phyloP scores from a whole-genome alignment of 2,888 invertebrate genomes.

The Neuroscelio doddi region DNA sequence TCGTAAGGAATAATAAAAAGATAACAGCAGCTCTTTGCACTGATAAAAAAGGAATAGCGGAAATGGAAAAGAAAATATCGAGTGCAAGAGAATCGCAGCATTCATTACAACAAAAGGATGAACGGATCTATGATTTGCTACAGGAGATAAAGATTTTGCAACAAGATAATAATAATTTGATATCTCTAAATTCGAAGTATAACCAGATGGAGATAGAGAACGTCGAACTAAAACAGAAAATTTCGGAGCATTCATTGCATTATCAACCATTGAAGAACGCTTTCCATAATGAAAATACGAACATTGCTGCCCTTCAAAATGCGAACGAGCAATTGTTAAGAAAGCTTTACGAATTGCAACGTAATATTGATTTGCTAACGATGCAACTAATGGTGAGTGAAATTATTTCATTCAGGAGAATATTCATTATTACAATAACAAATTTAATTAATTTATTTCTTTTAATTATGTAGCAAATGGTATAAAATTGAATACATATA shows the following conservation, averaged over 20 bases:
- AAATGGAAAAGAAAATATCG: conserved; percentile 57
- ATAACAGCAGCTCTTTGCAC: conserved; percentile 50
- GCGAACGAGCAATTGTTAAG: conserved; percentile 61
- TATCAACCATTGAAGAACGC: conserved; percentile 58
- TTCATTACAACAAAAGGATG: conserved; percentile 60
- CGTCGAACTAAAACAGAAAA: conserved; percentile 58
- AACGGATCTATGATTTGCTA: conserved; percentile 60
- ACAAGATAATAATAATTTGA: conserved; percentile 64
- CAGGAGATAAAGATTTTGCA: conserved; percentile 63
- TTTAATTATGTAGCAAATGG: too few relatives aligned
- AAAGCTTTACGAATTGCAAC: conserved; percentile 63
- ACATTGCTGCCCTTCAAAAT: conserved; percentile 56
- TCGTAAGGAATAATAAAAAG: conserved; percentile 56
- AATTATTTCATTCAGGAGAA: too few relatives aligned
- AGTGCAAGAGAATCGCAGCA: conserved; percentile 54
- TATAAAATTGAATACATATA: too few relatives aligned
- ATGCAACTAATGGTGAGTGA: conserved; percentile 60
- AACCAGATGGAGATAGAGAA: conserved; percentile 63
- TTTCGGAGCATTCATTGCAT: conserved; percentile 57
- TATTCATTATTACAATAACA: too few relatives aligned
- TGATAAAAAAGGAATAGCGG: conserved; percentile 57
- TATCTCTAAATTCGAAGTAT: conserved; percentile 59
- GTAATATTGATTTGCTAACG: conserved; percentile 61
- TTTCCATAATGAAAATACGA: conserved; percentile 60
- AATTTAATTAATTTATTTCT: too few relatives aligned